phyloP scores from a whole-genome alignment of 2,888 invertebrate species.

The Malacosoma neustria region DNA sequence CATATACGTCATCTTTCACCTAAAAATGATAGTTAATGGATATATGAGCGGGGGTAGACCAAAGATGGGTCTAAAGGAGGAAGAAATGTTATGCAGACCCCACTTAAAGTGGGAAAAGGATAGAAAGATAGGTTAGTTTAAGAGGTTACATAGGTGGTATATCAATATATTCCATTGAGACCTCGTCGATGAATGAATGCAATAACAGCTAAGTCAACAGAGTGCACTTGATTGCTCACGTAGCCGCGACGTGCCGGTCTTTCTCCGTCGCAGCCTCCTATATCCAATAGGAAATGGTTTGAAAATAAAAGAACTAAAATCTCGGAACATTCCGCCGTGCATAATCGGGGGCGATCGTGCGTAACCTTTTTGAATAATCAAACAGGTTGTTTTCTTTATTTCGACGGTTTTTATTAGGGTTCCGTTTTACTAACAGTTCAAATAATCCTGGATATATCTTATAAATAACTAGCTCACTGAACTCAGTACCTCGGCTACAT shows the following conservation, averaged over 20 bases:
- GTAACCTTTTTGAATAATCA: conserved; percentile 27
- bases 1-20: too few species aligned
- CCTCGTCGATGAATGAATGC: neutral
- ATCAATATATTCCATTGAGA: neutral
- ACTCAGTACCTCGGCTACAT: too few species aligned
- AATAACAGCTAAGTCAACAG: neutral
- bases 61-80: too few species aligned
- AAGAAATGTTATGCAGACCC: too few species aligned
- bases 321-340: neutral
- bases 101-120: too few species aligned
- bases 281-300: neutral
- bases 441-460: too few species aligned
- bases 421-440: too few species aligned
- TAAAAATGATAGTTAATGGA: too few species aligned
- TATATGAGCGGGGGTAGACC: too few species aligned
- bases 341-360: conserved; percentile 36
- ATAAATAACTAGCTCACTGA: too few species aligned
- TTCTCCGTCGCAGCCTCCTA: neutral
- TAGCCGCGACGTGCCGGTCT: neutral
- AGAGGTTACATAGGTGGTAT: too few species aligned
- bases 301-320: neutral
- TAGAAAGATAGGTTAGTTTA: too few species aligned
- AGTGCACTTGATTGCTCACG: neutral
- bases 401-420: conserved; percentile 11
- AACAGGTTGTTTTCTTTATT: conserved; percentile 42